Evolutionary conservation across 2,888 invertebrate genomes (phyloP), one percentile per base, ranked within the genome.

Genomic region (Sphecodes monilicornis): DNA sequence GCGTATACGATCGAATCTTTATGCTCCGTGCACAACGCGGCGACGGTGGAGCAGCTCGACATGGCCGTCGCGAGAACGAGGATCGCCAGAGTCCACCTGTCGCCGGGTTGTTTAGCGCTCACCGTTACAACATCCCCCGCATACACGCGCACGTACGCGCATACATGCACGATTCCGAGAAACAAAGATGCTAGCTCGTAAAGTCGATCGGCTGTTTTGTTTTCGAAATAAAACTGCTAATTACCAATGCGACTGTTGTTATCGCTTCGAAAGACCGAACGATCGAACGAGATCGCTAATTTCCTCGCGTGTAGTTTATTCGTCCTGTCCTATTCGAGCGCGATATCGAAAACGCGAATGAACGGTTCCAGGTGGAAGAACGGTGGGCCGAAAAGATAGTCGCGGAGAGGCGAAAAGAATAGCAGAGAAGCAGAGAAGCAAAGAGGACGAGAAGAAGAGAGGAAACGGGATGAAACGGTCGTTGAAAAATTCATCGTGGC

Each of bases 1-100:
- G 87, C 88, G 87, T 91, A 89, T 85, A 87, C 89, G 77, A 80
- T 84, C 88, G 79, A 84, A 86, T 88, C 86, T 91, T 89, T 91
- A 90, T 86, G 88, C 83, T 81, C 57, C 80, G 78, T 86, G 81
- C 84, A 82, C 82, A 79, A 76, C 77, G 64, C 54, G 13, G 8
- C 29, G 43, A 41, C 41, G 18, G 0, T 0, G 41, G 16, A 6
- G 60, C 29, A 32, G 3, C 60, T 16, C 29, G 16, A 18, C 60
- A 18, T 8, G 18, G 60, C 8, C 6, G 29, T 29, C 26, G 57
- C 16, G 60, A 60, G 60, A 16, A 16, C 36, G 64, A 36, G 46
- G 8, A 85, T 70, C 75, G 54, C 73, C n/a, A 41, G 36, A 57
- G 76, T 87, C 66, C 76, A 86, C 83, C 80, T 83, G 87, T 68